Evolutionary conservation across 2,888 invertebrate genomes (phyloP).

Genomic region (Drosophila lacicola): DNA sequence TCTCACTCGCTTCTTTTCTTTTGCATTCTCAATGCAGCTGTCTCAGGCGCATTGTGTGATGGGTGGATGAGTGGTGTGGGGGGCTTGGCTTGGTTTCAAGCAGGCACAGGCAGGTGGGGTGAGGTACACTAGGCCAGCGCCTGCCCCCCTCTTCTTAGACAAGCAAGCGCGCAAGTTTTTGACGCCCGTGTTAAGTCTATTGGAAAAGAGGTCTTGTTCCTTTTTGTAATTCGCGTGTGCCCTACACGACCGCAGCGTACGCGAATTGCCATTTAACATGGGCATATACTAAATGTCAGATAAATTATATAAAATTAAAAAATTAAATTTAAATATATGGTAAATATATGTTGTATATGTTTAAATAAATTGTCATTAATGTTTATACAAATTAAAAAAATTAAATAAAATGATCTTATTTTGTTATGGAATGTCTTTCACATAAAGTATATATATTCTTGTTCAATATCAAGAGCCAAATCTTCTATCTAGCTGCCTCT

Average conservation of each 20-base stretch:
- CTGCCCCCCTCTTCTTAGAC: constrained; percentile 52
- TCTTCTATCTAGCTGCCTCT: too few species aligned
- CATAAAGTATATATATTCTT: too few species aligned
- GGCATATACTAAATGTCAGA: not conserved
- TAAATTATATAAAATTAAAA: not conserved
- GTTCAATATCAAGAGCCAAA: too few species aligned
- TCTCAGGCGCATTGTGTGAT: constrained; percentile 45
- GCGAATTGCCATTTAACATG: not conserved
- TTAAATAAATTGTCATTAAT: too few species aligned
- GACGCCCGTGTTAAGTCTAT: constrained; percentile 72
- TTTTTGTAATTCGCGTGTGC: constrained; percentile 32
- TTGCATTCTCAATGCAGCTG: constrained; percentile 50
- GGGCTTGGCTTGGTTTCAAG: too few species aligned
- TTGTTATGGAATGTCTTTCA: too few species aligned
- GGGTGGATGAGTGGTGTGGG: too few species aligned
- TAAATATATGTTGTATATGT: not conserved
- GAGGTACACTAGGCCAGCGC: not conserved
- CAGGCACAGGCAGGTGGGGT: not conserved
- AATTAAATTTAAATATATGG: not conserved
- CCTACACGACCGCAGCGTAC: constrained; percentile 33
- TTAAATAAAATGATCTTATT: too few species aligned
- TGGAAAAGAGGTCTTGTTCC: constrained; percentile 67
- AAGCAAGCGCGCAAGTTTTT: constrained; percentile 76
- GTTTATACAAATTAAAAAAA: too few species aligned
- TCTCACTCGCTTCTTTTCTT: not conserved